Conservation (phyloP, 2,113 vertebrate genomes). For the Petaurus breviceps region DNA sequence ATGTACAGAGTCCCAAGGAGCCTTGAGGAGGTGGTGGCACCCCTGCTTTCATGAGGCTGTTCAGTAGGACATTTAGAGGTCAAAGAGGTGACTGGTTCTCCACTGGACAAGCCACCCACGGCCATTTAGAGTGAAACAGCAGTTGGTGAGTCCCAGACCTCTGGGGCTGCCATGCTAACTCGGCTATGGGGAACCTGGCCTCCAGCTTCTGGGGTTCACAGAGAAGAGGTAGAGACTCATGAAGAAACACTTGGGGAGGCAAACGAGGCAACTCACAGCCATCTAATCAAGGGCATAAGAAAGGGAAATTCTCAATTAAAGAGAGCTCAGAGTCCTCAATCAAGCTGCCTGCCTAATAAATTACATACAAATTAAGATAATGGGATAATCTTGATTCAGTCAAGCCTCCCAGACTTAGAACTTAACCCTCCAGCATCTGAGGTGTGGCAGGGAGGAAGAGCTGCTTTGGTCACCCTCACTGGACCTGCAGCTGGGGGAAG, state of each 20-base stretch:
- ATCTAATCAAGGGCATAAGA: slow-evolving; percentile 70
- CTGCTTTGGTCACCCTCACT: no score
- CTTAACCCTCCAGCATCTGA: not conserved
- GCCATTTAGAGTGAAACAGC: no score
- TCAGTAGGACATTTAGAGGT: not conserved
- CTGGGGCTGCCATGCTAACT: no score
- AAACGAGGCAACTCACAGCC: slow-evolving; percentile 64
- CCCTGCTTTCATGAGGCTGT: not conserved
- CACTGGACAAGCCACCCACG: not conserved
- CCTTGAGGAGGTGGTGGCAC: no score
- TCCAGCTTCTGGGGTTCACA: not conserved
- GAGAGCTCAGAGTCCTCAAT: no score
- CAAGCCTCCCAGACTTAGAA: not conserved
- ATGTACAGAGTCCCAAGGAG: no score
- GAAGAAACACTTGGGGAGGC: slow-evolving; percentile 48
- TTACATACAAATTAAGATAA: not conserved
- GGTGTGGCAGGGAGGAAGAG: no score
- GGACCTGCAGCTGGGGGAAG: not conserved
- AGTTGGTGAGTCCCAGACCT: not conserved
- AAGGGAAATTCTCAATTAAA: slow-evolving; percentile 61
- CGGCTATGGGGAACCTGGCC: no score
- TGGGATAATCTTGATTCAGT: not conserved
- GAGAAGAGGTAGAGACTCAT: slow-evolving; percentile 57
- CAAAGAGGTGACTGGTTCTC: not conserved
- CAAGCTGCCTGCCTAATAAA: not conserved